Evolutionary conservation across 92 coral and sea anemone genomes (phyloP), one percentile per base, ranked within the genome.

Genomic region (Zoanthus solanderi): DNA sequence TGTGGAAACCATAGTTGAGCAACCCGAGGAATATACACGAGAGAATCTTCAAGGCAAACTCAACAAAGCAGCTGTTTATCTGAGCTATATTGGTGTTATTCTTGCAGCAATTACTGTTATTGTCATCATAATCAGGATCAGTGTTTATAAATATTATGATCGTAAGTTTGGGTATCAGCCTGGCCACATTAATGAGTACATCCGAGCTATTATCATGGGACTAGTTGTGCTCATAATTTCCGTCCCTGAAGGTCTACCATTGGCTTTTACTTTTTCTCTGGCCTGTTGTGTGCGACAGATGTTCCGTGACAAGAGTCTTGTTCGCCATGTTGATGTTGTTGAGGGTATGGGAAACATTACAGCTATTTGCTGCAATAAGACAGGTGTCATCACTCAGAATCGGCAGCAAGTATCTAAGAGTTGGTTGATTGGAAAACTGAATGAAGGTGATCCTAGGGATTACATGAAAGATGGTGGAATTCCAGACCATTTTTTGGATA

Each of bases 311-410:
- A 90, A 91, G 57, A 94, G 96, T 60, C 92, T 97, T 86, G 99
- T 97, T 18, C 93, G 95, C 18, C 98, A 97, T 76, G 94, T 91
- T 71, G 94, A 97, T 77, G 95, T 96, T 60, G 88, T 96, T 60
- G 99, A 97, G 85, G 90, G 97, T 31, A 97, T 97, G 99, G 99
- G 99, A 14, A 97, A 97, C 78, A 92, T 96, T 47, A 95, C 98
- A 30, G 95, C 95, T 47, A 92, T 97, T 61, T 97, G 98, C 82
- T 97, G 98, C 74, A 96, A 97, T 90, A 97, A 97, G 90, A 97
- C 99, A 6, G 99, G 99, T 4, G 98, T 96, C 32, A 88, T 97
- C 31, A 97, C 99, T 0, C 93, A 96, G 92, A 97, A 95, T 71
- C 96, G 99, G 34, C 94, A 94, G 94, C 96, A 90, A 68, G 99